These are phyloP conservation scores for Cryptomyrus ogoouensis DNA, from an alignment of 2,113 vertebrate genomes.

Conservation along the genomic window DNA sequence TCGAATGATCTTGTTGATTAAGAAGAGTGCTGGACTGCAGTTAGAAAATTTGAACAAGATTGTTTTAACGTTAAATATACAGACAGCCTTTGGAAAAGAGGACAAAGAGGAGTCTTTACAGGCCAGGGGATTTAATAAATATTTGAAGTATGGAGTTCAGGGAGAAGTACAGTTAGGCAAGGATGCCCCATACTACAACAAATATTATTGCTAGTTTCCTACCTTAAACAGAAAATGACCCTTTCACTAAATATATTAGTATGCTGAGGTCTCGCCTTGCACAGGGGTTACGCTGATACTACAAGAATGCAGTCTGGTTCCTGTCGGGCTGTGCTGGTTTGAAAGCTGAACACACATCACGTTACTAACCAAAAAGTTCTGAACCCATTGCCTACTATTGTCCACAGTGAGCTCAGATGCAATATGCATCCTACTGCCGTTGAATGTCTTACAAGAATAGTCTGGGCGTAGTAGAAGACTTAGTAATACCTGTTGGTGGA, in stretches of 20 bases:
- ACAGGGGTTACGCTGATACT: neutral
- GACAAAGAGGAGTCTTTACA: neutral
- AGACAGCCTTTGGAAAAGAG: neutral
- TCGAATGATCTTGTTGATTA: neutral
- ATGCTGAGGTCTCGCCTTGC: neutral
- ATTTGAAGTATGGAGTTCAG: neutral
- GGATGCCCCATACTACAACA: neutral
- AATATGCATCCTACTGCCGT: neutral
- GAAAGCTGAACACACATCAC: neutral
- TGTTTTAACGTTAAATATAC: neutral
- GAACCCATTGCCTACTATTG: neutral
- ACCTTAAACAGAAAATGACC: neutral
- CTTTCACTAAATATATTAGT: neutral
- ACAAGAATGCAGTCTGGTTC: neutral
- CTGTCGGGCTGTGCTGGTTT: neutral
- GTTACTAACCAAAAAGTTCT: neutral
- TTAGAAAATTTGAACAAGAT: neutral
- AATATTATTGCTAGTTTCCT: neutral
- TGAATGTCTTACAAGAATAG: neutral
- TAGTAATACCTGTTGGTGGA: neutral
- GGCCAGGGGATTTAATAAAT: neutral
- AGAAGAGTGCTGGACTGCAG: neutral
- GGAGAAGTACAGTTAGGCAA: neutral
- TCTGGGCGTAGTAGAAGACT: neutral
- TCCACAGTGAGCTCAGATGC: neutral